Base-by-base conservation (phyloP, 2,113 vertebrate genomes). In the Bungarus multicinctus region DNA sequence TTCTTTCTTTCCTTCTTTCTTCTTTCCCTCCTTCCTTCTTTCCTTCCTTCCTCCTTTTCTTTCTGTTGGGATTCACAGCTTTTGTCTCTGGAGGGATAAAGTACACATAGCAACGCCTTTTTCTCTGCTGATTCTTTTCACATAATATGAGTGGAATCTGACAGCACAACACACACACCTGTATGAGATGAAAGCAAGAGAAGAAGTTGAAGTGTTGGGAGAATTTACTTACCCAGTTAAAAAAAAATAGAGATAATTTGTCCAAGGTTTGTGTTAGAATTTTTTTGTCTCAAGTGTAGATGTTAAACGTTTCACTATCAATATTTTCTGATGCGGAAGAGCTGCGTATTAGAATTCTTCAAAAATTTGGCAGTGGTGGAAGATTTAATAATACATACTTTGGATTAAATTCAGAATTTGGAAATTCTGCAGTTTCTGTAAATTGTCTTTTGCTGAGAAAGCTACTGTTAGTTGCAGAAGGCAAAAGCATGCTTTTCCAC, bases 251-350 rank as follows among this genome's bases (percentile, higher is more conserved):
- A 85, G 89, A 95, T 91, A 95, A 96, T 89, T 96, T 95, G 94
- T 95, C 94, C 14, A 34, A 11, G 55, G 14, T 45, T 85, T 45
- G 5, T 9, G 90, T 95, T 95, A 95, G 89, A 91, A 91, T 95
- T 91, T 95, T 96, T 96, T 96, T 97, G 95, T 96, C 95, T 94
- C 93, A 96, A 93, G 94, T 93, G 94, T 95, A 97, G 95, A 95
- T 96, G 94, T 96, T 96, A 96, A 95, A 95, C 96, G 96, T 96
- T 93, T 96, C 95, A 96, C 94, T 96, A 93, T 90, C 88, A 39
- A 95, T 0, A 87, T 81, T 81, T 34, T 39, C 74, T 43, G 74
- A 81, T 81, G 34, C 0, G 7, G 18, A 81, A 43, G 18, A 81
- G 18, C 18, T 18, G 14, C 0, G 2, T 74, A 20, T 97, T 92